Conservation (phyloP, 35 echinoderm and acorn worm species). For the Antedon bifida region DNA sequence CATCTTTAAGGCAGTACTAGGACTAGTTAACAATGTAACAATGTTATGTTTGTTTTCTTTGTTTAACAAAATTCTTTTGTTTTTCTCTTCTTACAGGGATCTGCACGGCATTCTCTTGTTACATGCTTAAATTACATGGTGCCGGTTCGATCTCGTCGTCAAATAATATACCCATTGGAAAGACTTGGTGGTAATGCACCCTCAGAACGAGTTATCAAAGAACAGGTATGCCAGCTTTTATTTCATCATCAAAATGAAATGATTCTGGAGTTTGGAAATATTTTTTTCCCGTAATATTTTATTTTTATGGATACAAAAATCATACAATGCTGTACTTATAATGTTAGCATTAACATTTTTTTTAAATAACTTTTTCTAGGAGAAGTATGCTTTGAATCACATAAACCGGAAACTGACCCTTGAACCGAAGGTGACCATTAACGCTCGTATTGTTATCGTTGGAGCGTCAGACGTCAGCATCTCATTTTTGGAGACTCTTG, state of each 20-base stretch:
- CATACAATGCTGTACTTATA: no score
- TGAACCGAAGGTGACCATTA: constrained; percentile 95
- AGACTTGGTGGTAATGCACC: constrained; percentile 76
- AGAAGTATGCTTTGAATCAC: constrained; percentile 86
- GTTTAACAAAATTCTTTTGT: no score
- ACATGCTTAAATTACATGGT: constrained; percentile 95
- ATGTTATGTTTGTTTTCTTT: no score
- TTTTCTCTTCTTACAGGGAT: constrained; percentile 16
- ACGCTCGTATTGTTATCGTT: constrained; percentile 86
- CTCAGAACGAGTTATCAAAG: constrained; percentile 65
- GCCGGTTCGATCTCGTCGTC: constrained; percentile 71
- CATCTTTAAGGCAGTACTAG: neutral
- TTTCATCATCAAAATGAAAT: no score
- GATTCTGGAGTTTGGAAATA: no score
- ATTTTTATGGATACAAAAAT: no score
- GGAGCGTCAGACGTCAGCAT: constrained; percentile 83
- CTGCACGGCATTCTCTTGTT: constrained; percentile 54
- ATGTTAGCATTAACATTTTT: no score
- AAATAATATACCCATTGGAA: constrained; percentile 80
- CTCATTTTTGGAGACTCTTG: constrained; percentile 77
- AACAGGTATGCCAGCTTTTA: constrained; percentile 38
- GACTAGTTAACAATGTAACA: no score
- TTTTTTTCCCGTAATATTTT: no score
- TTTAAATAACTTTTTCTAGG: constrained; percentile 22
- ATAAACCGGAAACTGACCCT: constrained; percentile 93